Base-by-base conservation (phyloP, 2,888 invertebrate genomes). In the Polymixis lichenea region DNA sequence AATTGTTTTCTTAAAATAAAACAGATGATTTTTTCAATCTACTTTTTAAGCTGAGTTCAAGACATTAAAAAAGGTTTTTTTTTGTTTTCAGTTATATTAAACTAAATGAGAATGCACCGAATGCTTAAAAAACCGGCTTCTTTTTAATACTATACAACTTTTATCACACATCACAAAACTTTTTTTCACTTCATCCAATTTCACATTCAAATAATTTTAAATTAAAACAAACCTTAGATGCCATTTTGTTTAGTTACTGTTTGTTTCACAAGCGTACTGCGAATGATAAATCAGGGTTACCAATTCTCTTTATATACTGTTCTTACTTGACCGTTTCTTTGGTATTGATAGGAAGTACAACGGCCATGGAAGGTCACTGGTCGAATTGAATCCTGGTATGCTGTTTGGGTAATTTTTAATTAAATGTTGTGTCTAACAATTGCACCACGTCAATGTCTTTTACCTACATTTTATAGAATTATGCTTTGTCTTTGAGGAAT, bases 301-400 rank as follows among this genome's bases (percentile, higher is more conserved):
- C 77, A 88, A 90, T 89, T 93, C 91, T 91, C 94, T 94, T 95
- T 95, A 94, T 93, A 93, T 93, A 93, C 86, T 73, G 62, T 84
- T 89, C 93, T 90, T 91, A 90, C 92, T 88, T 93, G 94, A 93
- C 91, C 92, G 91, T 89, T 94, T 93, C 87, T 88, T 88, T 89
- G 91, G 92, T 94, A 92, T 91, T 94, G 94, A 95, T 94, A 96
- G 96, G 96, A 96, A 96, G 95, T 95, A 94, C 93, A 93, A 94
- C 92, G 94, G 91, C 91, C 88, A 87, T 87, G 93, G 94, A 96
- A 88, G 96, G 96, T 95, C 96, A 94, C 89, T 83, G 78, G 28
- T 70, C 43, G 60, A 66, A 72, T 55, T 61, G 46, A 83, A 80
- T 76, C 80, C 80, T 80, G 64, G 66, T 75, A 65, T 75, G 56